These are phyloP conservation scores for Gasterosteus aculeatus DNA, from an alignment of 2,113 vertebrate species.

Conservation along the genomic window DNA sequence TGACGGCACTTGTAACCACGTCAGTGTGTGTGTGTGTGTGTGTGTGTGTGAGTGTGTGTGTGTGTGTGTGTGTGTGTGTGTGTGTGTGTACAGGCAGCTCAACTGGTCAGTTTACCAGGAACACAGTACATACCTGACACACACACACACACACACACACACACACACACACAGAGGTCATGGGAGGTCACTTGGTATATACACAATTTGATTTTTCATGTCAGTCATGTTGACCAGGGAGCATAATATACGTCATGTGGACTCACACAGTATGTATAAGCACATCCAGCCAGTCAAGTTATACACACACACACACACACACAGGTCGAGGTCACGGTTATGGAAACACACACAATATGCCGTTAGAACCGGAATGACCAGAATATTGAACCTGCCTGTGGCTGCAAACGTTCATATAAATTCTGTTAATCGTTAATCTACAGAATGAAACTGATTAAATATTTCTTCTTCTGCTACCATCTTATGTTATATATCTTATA, in stretches of 20 bases:
- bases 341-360: slow-evolving; percentile 29
- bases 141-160: not conserved
- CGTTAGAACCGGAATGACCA: slow-evolving; percentile 33
- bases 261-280: not conserved
- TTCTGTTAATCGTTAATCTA: not conserved
- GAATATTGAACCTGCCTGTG: not conserved
- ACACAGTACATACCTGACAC: not conserved
- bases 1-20: slow-evolving; percentile 49
- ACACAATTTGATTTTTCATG: slow-evolving; percentile 21
- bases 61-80: not conserved
- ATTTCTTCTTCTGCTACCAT: no score
- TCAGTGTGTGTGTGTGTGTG: no score
- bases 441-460: not conserved
- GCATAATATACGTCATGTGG: slow-evolving; percentile 14
- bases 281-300: slow-evolving; percentile 1
- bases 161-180: slow-evolving; percentile 19
- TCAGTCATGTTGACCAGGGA: slow-evolving; percentile 35
- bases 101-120: not conserved
- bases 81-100: slow-evolving; percentile 11
- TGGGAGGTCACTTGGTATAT: slow-evolving; percentile 25
- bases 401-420: no score
- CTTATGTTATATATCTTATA: no score
- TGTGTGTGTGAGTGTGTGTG: not conserved
- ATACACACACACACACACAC: slow-evolving; percentile 21
- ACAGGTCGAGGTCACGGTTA: slow-evolving; percentile 41